These are phyloP conservation scores for Pogona vitticeps DNA, from an alignment of 2,113 vertebrate species.

Conservation along the genomic window DNA sequence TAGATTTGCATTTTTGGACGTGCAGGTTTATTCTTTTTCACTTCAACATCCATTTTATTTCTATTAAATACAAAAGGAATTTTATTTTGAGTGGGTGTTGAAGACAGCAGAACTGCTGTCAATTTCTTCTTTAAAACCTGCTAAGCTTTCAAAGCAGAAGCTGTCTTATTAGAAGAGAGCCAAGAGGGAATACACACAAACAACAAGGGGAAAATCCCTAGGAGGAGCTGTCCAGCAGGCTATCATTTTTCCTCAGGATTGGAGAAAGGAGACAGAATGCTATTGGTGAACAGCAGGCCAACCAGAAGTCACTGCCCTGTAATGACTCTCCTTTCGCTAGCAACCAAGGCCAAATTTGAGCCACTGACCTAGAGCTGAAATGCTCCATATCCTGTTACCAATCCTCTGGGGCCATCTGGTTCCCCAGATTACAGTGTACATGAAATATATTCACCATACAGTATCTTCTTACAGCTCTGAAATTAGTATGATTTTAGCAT, in stretches of 20 bases:
- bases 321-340: constrained; percentile 31
- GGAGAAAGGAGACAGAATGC: neutral
- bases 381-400: constrained; percentile 30
- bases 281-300: constrained; percentile 19
- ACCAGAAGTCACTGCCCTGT: constrained; percentile 1
- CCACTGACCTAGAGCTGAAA: constrained; percentile 6
- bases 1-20: constrained; percentile 4
- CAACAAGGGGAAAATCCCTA: neutral
- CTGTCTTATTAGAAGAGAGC: neutral
- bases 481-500: constrained; percentile 32
- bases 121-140: neutral
- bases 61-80: neutral
- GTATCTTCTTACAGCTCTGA: constrained; percentile 28
- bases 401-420: constrained; percentile 10
- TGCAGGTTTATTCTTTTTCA: neutral
- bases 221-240: constrained; percentile 18
- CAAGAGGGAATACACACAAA: neutral
- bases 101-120: neutral
- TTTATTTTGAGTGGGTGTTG: neutral
- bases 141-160: neutral
- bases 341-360: constrained; percentile 37
- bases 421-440: constrained; percentile 26
- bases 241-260: neutral
- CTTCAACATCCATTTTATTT: neutral
- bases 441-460: neutral